Evolutionary conservation across 1,140 invertebrate genomes (phyloP), one percentile per base, ranked within the genome.

Genomic region (Hylaeus anthracinus): DNA sequence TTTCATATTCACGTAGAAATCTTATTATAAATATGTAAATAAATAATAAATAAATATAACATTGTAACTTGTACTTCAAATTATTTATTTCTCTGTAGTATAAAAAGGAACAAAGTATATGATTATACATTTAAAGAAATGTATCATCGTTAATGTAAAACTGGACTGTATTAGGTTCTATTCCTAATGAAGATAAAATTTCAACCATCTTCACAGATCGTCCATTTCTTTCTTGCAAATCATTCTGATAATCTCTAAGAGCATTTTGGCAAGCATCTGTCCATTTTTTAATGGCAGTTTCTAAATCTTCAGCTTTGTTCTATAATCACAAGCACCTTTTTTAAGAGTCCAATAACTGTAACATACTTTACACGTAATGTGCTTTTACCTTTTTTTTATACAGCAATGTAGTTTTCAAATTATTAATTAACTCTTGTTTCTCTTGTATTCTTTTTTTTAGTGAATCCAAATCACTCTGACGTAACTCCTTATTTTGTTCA

Each of bases 291-390:
- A 79, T 84, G n/a, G 43, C 72, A 26, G 8, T 45, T 69, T 72
- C 55, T 43, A 84, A 39, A 37, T 61, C 97, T 97, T 45, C 97
- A 96, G 26, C 95, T 94, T 51, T 96, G 96, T 94, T 97, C 96
- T 90, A 95, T 96, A 48, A 94, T 94, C 0, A 95, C 95, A 79
- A 93, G 88, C 43, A 92, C 94, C n/a, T 15, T 1, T 26, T 26
- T 45, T 51, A 72, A 43, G 15, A 45, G 41, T 51, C 37, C 1
- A 5, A 14, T 48, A 82, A n/a, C 15, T 43, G 1, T 6, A 74
- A 43, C n/a, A 1, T n/a, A 58, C n/a, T 15, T 15, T 72, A 26
- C 6, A 37, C 9, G 3, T 41, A 56, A 48, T 48, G 10, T 48
- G 12, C 1, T 37, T 66, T 69, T 73, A 81, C 82, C 79, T 83